Evolutionary conservation across 2,113 vertebrate species (phyloP), one percentile per base, ranked within the genome.

Genomic region (Catharus fuscescens): DNA sequence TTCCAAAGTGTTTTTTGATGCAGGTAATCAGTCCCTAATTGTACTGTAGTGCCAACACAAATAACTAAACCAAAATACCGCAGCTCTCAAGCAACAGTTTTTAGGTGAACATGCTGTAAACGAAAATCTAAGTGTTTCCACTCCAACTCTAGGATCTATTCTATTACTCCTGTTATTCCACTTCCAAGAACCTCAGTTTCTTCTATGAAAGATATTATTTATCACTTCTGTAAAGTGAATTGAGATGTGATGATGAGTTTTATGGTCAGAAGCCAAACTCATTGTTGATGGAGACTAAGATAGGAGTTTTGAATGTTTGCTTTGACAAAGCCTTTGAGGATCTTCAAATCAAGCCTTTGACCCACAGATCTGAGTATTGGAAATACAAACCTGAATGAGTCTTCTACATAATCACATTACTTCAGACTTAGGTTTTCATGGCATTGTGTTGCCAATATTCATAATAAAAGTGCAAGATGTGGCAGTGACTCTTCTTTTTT

Each of bases 321-420:
- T 70, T 94, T 95, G 56, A 59, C 76, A 80, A 88, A 83, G 24
- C 32, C 70, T 85, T 91, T 81, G 54, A 79, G 54, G 13, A 88
- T 34, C 24, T 56, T 93, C 67, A 52, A 28, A 61, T 82, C 54
- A 86, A 93, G 64, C 62, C 38, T 79, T 73, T 90, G 54, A 73
- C 87, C 59, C 31, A 48, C 38, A 92, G 17, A 45, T 53, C 28
- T 25, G 26, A 92, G 18, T 48, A n/a, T 31, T 92, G 48, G 29
- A 90, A 92, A 73, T 53, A 54, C 42, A 79, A 61, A 50, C 25
- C 5, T 23, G 25, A 80, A 64, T 42, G 42, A 59, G 24, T 28
- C 40, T 74, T 92, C 81, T 61, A 47, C 15, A 9, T 88, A 72
- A 67, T 90, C 32, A 44, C 32, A 6, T 53, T 18, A 72, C 23